Base-by-base conservation (phyloP, 2,797 vertebrate genomes). In the Crypturellus tataupa region DNA sequence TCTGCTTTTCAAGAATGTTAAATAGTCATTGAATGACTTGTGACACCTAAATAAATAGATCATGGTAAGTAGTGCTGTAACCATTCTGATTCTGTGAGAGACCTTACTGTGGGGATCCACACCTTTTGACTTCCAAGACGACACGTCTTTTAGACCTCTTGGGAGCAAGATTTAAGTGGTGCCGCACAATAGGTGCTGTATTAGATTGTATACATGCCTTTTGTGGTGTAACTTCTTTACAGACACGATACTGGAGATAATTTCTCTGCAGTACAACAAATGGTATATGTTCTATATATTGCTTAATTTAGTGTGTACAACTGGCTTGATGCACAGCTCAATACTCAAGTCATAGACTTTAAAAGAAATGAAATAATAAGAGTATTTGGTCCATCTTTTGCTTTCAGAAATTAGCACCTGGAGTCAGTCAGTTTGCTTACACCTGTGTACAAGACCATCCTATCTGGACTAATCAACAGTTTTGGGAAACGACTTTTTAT, bases 401-500 rank as follows among this genome's bases (percentile, higher is more conserved):
- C 72, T 91, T 96, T 95, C 96, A 99, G 99, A 99, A 99, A 98
- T 95, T 99, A 95, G 98, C 98, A 51, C 98, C 98, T 19, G 99
- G 99, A 23, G 99, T 99, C 90, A 99, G 98, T 98, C 99, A 99
- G 96, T 99, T 99, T 98, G 99, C 99, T 72, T 99, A 99, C 96
- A 99, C 99, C 44, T 99, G 99, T 97, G 98, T 99, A 13, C 99
- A 99, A 95, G 99, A 99, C 92, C 99, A 99, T 97, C 98, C 99
- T 56, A 98, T 99, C 90, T 99, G 99, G 99, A 98, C 99, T 89
- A 99, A 98, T 97, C 99, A 99, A 89, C 99, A 99, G 87, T 99
- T 99, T 94, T 99, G 99, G 99, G 99, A 99, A 97, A 98, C 99
- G 83, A 99, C 99, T 11, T 99, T 99, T 97, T 99, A 99, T 77